Conservation (phyloP, 2,888 invertebrate genomes). For the Meiosimyza decipiens region DNA sequence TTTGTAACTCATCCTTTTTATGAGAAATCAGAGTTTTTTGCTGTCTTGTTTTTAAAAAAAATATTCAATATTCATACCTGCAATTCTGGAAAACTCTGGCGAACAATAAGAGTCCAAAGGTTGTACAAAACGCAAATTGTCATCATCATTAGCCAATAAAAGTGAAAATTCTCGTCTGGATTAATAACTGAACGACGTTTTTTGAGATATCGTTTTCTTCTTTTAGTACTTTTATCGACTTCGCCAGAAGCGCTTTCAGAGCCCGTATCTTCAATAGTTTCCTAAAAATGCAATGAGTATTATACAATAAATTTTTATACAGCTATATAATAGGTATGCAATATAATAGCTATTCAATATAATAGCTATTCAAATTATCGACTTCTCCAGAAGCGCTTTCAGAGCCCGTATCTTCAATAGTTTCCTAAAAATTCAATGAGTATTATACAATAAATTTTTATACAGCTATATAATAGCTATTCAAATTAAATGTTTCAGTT, state of each 20-base stretch:
- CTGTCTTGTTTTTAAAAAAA: neutral
- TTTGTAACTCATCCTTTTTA: too few species aligned
- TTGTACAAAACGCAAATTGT: conserved; percentile 93
- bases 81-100: conserved; percentile 94
- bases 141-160: conserved; percentile 92
- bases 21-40: too few species aligned
- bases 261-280: conserved; percentile 77
- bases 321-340: neutral
- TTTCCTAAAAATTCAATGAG: conserved; percentile 62
- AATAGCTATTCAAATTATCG: too few species aligned
- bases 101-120: conserved; percentile 93
- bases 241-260: conserved; percentile 75
- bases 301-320: neutral
- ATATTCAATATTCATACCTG: conserved; percentile 69
- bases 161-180: conserved; percentile 95
- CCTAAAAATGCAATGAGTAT: conserved; percentile 53
- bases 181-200: conserved; percentile 88
- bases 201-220: conserved; percentile 76
- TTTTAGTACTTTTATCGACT: conserved; percentile 70
- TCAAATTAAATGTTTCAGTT: too few species aligned
- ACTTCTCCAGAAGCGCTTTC: conserved; percentile 75
- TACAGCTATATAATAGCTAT: neutral
- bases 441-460: neutral
- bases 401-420: conserved; percentile 77
- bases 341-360: too few species aligned